Base-by-base conservation (phyloP, 2,113 vertebrate genomes). In the Tupaia chinensis region DNA sequence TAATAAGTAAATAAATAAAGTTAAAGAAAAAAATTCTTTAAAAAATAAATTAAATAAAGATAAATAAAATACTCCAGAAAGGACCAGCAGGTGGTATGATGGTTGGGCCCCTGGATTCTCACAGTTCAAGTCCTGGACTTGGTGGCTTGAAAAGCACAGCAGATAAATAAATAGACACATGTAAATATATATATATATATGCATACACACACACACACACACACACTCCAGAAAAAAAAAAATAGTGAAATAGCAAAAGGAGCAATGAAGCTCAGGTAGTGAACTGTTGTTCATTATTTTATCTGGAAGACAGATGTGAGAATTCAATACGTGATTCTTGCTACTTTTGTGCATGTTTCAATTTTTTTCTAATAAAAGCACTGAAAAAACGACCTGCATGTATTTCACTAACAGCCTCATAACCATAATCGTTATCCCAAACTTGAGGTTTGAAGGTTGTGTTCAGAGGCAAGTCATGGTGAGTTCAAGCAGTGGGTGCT, bases 351-450 rank as follows among this genome's bases (percentile, higher is more conserved):
- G 22, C 22, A 15, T 76, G 32, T 73, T 76, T 92, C 72, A 9
- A 6, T 54, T 56, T 82, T 93, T 93, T 88, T 56, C 65, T 54
- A 60, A 79, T 60, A 78, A 83, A 65, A 44, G n/a, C 29, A 12
- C 9, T 54, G 25, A 54, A 85, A 89, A 83, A 86, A 22, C 2
- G 29, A 29, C 20, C 29, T 68, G 81, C 16, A 54, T 74, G 56
- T 11, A 69, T 77, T 76, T 60, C 70, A 29, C 53, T 15, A 14
- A 92, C 25, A 66, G 13, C 54, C 14, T 53, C 13, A 0, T 56
- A 81, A 79, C 6, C 70, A 3, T 88, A 34, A 32, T 69, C 7
- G 20, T 23, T n/a, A 69, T 7, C 11, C 29, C 68, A 34, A 63
- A n/a, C 6, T 93, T 44, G 76, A 19, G 34, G n/a, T 27, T 72